A percentile compares a stretch with the other conserved stretches of the same genome.
phyloP scores from a whole-genome alignment of 2,113 vertebrate species.

The Catharus minimus region DNA sequence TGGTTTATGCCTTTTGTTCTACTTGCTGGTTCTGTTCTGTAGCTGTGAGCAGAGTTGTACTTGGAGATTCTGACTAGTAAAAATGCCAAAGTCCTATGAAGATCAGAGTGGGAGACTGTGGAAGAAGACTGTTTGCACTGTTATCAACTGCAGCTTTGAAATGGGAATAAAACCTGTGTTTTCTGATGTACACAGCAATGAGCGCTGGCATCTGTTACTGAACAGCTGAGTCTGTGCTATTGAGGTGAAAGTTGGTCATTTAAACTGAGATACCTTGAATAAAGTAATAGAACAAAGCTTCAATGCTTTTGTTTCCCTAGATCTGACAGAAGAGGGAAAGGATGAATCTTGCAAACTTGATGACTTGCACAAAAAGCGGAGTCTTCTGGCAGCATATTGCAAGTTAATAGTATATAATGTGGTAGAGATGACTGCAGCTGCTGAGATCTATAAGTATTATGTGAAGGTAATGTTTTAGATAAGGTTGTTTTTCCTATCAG shows the following conservation, averaged over 20 bases:
- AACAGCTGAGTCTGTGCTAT: neutral
- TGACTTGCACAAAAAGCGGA: conserved; percentile 79
- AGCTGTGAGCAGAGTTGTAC: neutral
- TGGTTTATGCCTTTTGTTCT: neutral
- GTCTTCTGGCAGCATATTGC: conserved; percentile 85
- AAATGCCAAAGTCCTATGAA: neutral
- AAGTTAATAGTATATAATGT: conserved; percentile 85
- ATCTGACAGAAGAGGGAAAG: conserved; percentile 43
- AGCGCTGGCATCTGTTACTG: neutral
- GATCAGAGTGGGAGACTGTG: neutral
- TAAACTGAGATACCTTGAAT: neutral
- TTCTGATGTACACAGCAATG: neutral
- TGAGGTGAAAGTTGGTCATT: conserved; percentile 2
- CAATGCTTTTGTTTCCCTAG: conserved; percentile 37
- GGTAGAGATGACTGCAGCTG: conserved; percentile 84
- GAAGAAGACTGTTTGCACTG: neutral
- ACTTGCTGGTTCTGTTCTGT: neutral
- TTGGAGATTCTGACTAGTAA: neutral
- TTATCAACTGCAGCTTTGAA: neutral
- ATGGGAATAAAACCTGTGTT: neutral
- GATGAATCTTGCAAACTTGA: conserved; percentile 70
- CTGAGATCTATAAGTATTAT: conserved; percentile 87
- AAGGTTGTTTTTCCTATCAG: neutral
- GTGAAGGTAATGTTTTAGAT: conserved; percentile 80
- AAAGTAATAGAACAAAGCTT: conserved; percentile 5